Evolutionary conservation across 2,113 vertebrate genomes (phyloP).

Genomic region (Sula dactylatra): DNA sequence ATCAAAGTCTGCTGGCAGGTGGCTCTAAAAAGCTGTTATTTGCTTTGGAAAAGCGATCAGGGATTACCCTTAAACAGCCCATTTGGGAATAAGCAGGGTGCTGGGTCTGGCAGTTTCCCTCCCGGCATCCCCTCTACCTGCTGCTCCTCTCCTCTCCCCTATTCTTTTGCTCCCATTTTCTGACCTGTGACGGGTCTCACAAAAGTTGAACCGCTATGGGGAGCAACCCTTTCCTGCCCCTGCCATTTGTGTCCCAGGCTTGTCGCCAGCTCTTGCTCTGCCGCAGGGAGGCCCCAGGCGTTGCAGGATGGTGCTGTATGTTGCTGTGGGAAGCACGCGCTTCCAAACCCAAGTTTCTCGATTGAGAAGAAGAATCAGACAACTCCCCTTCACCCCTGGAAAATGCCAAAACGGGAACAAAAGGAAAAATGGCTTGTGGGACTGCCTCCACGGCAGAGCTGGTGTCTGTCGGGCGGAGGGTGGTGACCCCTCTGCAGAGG

Average conservation of each 20-base stretch:
- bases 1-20: background rate
- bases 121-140: background rate
- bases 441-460: background rate
- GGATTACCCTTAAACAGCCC: background rate
- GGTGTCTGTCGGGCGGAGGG: fast-evolving
- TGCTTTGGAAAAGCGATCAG: background rate
- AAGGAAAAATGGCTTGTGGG: background rate
- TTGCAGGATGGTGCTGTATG: background rate
- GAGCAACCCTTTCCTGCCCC: background rate
- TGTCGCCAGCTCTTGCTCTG: background rate
- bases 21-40: background rate
- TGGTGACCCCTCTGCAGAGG: background rate
- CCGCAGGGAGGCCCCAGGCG: background rate
- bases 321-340: background rate
- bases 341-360: background rate
- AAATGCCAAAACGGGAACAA: background rate
- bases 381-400: background rate
- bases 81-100: background rate
- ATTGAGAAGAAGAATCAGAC: background rate
- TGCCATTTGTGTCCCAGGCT: background rate
- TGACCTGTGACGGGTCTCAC: background rate
- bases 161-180: background rate
- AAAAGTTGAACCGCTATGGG: background rate
- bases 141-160: background rate
- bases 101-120: background rate